phyloP scores from a whole-genome alignment of 2,797 vertebrate genomes.

The Pseudocheirus occidentalis region DNA sequence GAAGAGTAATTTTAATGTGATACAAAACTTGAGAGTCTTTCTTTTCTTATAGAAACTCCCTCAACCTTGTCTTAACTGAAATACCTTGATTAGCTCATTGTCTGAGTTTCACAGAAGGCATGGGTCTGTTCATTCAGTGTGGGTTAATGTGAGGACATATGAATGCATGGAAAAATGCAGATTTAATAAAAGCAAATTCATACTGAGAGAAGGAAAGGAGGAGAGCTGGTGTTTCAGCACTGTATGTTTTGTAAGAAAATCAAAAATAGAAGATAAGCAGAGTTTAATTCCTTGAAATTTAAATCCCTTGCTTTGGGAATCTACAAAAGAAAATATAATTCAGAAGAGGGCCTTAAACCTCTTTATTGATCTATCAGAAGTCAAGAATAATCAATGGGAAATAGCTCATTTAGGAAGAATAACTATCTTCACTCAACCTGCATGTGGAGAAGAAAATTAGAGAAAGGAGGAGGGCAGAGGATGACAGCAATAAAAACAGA shows the following conservation, averaged over 20 bases:
- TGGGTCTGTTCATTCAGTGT: slow-evolving; percentile 11
- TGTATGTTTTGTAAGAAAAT: slow-evolving; percentile 47
- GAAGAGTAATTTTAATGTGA: slow-evolving; percentile 50
- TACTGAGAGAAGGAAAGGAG: not conserved
- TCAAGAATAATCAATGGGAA: slow-evolving; percentile 52
- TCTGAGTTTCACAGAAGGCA: slow-evolving; percentile 51
- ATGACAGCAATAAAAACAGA: slow-evolving; percentile 25
- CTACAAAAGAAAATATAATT: slow-evolving; percentile 41
- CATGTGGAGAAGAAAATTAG: slow-evolving; percentile 32
- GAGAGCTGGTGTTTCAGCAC: not conserved
- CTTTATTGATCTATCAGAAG: slow-evolving; percentile 45
- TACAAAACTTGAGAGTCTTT: slow-evolving; percentile 47
- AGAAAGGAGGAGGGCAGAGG: not conserved
- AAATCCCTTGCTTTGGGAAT: slow-evolving; percentile 36
- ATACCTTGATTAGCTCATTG: slow-evolving; percentile 5
- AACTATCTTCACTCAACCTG: slow-evolving; percentile 32
- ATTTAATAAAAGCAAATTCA: slow-evolving; percentile 36
- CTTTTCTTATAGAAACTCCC: not conserved
- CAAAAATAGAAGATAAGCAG: slow-evolving; percentile 15
- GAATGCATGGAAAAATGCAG: not conserved
- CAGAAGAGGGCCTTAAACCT: not conserved
- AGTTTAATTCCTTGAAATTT: slow-evolving; percentile 37
- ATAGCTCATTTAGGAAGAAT: slow-evolving; percentile 35
- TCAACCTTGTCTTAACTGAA: slow-evolving; percentile 59
- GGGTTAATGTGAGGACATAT: slow-evolving; percentile 48